Evolutionary conservation across 2,113 vertebrate species (phyloP), one percentile per base, ranked within the genome.

Genomic region (Epinephelus moara): DNA sequence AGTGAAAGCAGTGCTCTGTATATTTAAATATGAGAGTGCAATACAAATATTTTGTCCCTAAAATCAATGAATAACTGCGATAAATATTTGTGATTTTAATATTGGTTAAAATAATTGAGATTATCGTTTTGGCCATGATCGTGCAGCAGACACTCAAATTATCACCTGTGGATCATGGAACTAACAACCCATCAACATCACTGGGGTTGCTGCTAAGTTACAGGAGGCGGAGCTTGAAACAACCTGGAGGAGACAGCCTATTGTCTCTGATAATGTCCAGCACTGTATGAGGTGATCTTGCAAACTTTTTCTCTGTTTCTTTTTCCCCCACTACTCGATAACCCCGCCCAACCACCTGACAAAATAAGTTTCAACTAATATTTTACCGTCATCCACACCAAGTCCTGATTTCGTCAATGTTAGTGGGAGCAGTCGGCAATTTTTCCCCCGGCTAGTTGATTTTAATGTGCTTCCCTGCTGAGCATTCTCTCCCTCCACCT

Each of bases 391-490:
- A 71, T 83, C 55, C 47, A 67, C 47, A 37, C 45, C 21, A 70
- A 70, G 70, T 70, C 50, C 27, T 61, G 70, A 80, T 89, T 88
- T 80, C 72, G 70, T 84, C 67, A 78, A 17, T 45, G 72, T 78
- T 53, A 63, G 13, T 56, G 47, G 4, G 66, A 81, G 77, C 47
- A 60, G 56, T 75, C 82, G 81, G 62, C n/a, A 55, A 10, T 72
- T 77, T 77, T 73, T 52, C 25, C 59, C 55, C 19, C 4, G 60
- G 77, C 76, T 62, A 61, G 82, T 56, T 89, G 86, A 90, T 91
- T 93, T 90, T 85, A 91, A 92, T 89, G 77, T 33, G 14, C 60
- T 47, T 42, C 71, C 89, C 72, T 14, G 56, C 81, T 70, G 87
- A 80, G 74, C 73, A 0, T 75, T 57, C 79, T 47, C 50, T 37